Percentiles rank a stretch among this genome's conserved stretches.
These are phyloP conservation scores for Polymixis lichenea DNA, from an alignment of 2,888 invertebrate genomes.

Conservation along the genomic window DNA sequence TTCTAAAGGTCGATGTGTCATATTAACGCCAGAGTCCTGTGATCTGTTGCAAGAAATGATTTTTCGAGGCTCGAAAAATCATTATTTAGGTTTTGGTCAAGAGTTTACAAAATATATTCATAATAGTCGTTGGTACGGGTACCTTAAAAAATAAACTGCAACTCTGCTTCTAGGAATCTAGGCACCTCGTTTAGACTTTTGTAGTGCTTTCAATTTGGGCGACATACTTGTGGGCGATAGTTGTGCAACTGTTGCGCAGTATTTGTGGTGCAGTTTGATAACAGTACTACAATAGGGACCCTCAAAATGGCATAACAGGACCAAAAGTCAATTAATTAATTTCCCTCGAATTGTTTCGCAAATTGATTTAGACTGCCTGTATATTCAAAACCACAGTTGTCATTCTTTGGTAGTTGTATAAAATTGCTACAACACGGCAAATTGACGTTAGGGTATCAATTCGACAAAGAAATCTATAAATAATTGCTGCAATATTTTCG, in stretches of 20 bases:
- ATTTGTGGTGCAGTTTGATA: neutral
- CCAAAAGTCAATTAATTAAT: neutral
- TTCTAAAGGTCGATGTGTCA: too few species aligned
- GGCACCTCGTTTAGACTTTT: slow-evolving; percentile 36
- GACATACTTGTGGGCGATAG: neutral
- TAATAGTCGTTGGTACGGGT: neutral
- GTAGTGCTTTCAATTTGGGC: slow-evolving; percentile 15
- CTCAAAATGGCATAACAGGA: neutral
- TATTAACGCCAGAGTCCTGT: too few species aligned
- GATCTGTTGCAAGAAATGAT: too few species aligned
- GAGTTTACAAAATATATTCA: slow-evolving; percentile 3
- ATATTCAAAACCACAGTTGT: neutral
- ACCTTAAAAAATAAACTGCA: slow-evolving; percentile 3
- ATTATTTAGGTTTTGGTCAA: slow-evolving; percentile 1
- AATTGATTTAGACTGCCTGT: neutral
- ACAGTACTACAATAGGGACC: neutral
- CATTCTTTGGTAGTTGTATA: neutral
- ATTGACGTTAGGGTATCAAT: neutral
- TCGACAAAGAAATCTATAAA: neutral
- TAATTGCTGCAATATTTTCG: neutral
- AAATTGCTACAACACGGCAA: neutral
- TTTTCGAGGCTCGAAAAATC: too few species aligned
- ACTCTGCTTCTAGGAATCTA: slow-evolving; percentile 39
- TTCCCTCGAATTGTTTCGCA: neutral
- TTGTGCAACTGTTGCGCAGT: slow-evolving; percentile 9